Percentiles rank a stretch among this genome's conserved stretches.
These are phyloP conservation scores for Acholoe squamosa DNA, from an alignment of 2,888 invertebrate genomes.

Conservation along the genomic window DNA sequence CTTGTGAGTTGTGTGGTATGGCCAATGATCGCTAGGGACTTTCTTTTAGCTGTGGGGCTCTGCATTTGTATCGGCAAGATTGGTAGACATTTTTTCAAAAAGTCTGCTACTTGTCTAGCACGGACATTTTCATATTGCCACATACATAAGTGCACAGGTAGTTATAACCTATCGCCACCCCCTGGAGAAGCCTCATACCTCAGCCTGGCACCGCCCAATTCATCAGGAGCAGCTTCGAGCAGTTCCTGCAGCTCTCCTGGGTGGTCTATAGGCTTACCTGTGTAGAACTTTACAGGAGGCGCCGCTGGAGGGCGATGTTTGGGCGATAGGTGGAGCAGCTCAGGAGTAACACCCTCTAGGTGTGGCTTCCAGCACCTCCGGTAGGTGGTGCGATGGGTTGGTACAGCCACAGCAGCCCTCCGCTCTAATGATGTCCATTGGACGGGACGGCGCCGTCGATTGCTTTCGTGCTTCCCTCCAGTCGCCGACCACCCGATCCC, in stretches of 20 bases:
- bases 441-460: not conserved
- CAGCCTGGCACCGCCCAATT: too few species aligned
- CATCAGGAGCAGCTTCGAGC: too few species aligned
- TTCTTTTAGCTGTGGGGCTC: too few species aligned
- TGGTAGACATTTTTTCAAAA: too few species aligned
- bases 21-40: too few species aligned
- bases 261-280: not conserved
- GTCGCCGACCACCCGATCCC: not conserved
- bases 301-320: not conserved
- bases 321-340: too few species aligned
- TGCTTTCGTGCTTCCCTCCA: not conserved
- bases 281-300: not conserved
- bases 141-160: too few species aligned
- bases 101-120: not conserved
- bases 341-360: too few species aligned
- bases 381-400: not conserved
- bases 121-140: not conserved
- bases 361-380: not conserved
- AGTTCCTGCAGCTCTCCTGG: not conserved
- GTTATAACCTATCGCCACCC: too few species aligned
- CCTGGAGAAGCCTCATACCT: too few species aligned
- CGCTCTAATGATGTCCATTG: not conserved
- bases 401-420: not conserved
- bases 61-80: too few species aligned
- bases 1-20: too few species aligned